Evolutionary conservation across 37 sponge, comb jelly and placozoan genomes (phyloP), one percentile per base, ranked within the genome.

Genomic region (Beroe ovata): DNA sequence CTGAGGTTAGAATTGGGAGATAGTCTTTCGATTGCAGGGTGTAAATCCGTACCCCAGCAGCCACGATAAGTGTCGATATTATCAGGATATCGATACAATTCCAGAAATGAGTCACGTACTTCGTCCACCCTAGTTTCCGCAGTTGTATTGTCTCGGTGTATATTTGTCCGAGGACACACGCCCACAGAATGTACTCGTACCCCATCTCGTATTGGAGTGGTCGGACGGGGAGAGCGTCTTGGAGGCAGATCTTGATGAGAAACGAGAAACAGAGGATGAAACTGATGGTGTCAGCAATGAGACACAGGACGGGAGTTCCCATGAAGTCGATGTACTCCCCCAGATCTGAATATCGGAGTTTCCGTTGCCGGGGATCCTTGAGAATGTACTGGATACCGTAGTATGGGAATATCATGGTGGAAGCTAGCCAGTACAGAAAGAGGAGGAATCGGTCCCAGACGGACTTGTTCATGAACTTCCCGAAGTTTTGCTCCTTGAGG

Each of bases 291-390:
- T 77, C 84, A 3, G 84, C 84, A 14, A 77, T 77, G 54, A 77
- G 54, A 19, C 84, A 77, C 47, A 77, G 28, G 36, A 77, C 84
- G 8, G 84, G 84, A 6, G 84, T 77, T 11, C 84, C 84, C 84
- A 77, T 77, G 28, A 77, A 77, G 54, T 77, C 84, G 41, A 77
- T 77, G 54, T 77, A 77, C 41, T 77, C 84, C 26, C 84, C 84
- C 3, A 77, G 38, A 40, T 77, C 84, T 3, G 84, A 77, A 25
- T 77, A 77, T 41, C 54, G 26, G 16, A 77, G 38, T 36, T 77
- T 77, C 38, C 84, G 21, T 16, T 39, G 42, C 4, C 84, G 42
- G 41, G 54, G 42, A 40, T 77, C 84, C 54, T 77, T 39, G 22
- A 42, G 21, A 23, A 77, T n/a, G 84, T 77, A 77, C 23, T 42